Evolutionary conservation across 2,888 invertebrate genomes (phyloP), one percentile per base, ranked within the genome.

Genomic region (Caradrina kadenii): DNA sequence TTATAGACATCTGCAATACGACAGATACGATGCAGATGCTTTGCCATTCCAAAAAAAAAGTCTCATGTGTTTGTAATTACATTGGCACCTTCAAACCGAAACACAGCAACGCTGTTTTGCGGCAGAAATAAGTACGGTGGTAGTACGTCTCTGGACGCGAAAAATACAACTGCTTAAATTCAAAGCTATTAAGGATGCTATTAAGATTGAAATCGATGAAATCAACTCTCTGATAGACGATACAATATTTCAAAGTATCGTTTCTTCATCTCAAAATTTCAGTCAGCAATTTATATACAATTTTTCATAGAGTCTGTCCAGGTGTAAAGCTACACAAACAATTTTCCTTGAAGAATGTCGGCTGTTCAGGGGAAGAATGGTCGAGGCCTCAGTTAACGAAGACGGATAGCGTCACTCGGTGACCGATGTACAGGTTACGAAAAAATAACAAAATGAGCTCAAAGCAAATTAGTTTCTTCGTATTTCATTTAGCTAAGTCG

Each of bases 341-440:
- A 82, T 87, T 86, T 83, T 82, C 77, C 71, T 87, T 93, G 92
- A 92, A 89, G 89, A 89, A 93, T 92, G 91, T 87, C 86, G 86
- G 86, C 86, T 87, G 88, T 82, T 87, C 83, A 85, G 80, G 80
- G 82, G 80, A 82, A 87, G 88, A 86, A 85, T 83, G 80, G 82
- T 80, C 83, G 84, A 83, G 83, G 80, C 77, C 81, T 79, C 82
- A 76, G 80, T 86, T 91, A 93, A 93, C 93, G 92, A 93, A 93
- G 93, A 93, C 87, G 85, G 83, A 93, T 93, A 76, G 90, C 80
- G 83, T 82, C 84, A 73, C 81, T 73, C 70, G 83, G 87, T 92
- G 91, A 90, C 91, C 89, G 89, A 90, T 87, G 88, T 84, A 80
- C 89, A 90, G 88, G 88, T 89, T 83, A 84, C 82, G 74, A 85